A percentile compares a stretch with the other conserved stretches of the same genome.
phyloP scores from a whole-genome alignment of 1,140 invertebrate species.

The Lordiphosa stackelbergi region DNA sequence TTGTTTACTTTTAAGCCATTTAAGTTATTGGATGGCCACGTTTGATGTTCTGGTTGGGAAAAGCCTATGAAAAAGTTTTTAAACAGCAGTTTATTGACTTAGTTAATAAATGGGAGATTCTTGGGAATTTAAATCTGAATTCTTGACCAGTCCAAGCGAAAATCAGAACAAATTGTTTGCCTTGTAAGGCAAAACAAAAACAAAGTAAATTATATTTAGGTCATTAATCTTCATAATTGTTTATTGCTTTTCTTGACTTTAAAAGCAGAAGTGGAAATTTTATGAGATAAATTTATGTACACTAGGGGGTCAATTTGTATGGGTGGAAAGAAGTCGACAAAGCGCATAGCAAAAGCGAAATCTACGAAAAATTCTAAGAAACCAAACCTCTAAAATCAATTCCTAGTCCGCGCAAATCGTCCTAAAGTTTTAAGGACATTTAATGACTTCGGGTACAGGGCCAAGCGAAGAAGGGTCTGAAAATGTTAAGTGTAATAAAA shows the following conservation, averaged over 20 bases:
- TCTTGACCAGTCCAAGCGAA: neutral
- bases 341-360: too few species aligned
- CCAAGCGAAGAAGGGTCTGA: too few species aligned
- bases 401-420: too few species aligned
- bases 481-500: too few species aligned
- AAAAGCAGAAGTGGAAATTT: too few species aligned
- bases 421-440: too few species aligned
- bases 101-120: slow-evolving; percentile 38
- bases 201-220: slow-evolving; percentile 20
- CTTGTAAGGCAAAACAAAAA: slow-evolving; percentile 24
- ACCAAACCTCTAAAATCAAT: too few species aligned
- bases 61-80: slow-evolving; percentile 40
- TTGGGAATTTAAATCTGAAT: slow-evolving; percentile 7
- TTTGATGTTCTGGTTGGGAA: slow-evolving; percentile 49
- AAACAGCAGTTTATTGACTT: slow-evolving; percentile 31
- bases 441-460: too few species aligned
- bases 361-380: too few species aligned
- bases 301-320: too few species aligned
- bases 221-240: slow-evolving; percentile 65
- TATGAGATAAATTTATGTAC: too few species aligned
- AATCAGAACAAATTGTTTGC: slow-evolving; percentile 28
- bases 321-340: too few species aligned
- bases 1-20: slow-evolving; percentile 28
- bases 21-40: slow-evolving; percentile 30
- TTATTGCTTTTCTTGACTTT: slow-evolving; percentile 28